phyloP scores from a whole-genome alignment of 1,140 invertebrate species.

The Luehdorfia chinensis region DNA sequence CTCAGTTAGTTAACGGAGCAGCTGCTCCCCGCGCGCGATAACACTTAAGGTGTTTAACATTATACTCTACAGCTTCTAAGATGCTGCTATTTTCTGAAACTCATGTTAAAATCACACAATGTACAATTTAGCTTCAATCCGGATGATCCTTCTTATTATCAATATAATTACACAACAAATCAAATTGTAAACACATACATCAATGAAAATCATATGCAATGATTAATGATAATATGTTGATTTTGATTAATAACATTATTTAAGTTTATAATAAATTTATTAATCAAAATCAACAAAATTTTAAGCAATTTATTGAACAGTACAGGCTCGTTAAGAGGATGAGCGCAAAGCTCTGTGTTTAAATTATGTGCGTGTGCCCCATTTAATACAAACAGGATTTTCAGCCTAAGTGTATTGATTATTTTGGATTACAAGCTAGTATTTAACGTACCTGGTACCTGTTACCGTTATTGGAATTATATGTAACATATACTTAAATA shows the following conservation, averaged over 20 bases:
- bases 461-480: no score
- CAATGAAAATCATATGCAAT: no score
- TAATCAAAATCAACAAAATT: constrained; percentile 28
- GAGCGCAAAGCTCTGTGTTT: constrained; percentile 49
- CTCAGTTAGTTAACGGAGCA: constrained; percentile 60
- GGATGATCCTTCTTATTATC: constrained; percentile 1
- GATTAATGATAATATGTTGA: no score
- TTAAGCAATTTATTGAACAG: constrained; percentile 59
- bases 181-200: no score
- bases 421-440: constrained; percentile 10
- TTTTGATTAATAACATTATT: no score
- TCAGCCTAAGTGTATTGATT: constrained; percentile 18
- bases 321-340: constrained; percentile 58
- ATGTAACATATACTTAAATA: no score
- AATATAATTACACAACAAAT: no score
- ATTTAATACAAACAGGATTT: constrained; percentile 26
- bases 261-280: no score
- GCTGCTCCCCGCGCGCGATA: constrained; percentile 54
- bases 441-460: constrained; percentile 12
- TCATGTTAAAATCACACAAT: constrained; percentile 16
- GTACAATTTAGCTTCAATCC: neutral
- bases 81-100: no score
- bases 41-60: constrained; percentile 61
- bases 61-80: constrained; percentile 31
- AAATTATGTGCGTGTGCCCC: constrained; percentile 44